Percentiles rank a stretch among this genome's conserved stretches.
Conservation (phyloP, 2,888 invertebrate species). For the Meghimatium bilineatum region DNA sequence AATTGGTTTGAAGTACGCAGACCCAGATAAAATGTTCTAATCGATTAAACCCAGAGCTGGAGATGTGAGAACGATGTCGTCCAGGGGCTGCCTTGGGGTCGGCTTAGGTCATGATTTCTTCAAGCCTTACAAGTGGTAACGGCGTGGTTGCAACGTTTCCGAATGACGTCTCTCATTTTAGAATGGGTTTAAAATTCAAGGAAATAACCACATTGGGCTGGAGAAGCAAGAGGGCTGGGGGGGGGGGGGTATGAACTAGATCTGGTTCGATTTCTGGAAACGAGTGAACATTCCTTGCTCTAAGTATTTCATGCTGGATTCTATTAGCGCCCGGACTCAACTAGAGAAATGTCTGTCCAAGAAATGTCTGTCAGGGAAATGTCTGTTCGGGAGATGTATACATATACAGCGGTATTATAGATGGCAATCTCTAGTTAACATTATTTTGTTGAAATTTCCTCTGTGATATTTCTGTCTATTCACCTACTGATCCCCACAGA, state of each 20-base stretch:
- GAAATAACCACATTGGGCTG: not conserved
- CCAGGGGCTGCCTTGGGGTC: not conserved
- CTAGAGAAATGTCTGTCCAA: too few species aligned
- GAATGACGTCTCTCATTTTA: not conserved
- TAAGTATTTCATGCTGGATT: too few species aligned
- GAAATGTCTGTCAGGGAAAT: too few species aligned
- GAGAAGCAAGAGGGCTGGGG: not conserved
- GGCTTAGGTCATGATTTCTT: not conserved
- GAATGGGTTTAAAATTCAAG: not conserved
- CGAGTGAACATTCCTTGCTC: too few species aligned
- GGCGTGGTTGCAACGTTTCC: not conserved
- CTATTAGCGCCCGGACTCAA: too few species aligned
- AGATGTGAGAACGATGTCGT: not conserved
- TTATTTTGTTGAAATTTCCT: too few species aligned
- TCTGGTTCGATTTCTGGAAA: too few species aligned
- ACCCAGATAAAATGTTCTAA: not conserved
- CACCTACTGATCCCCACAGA: too few species aligned
- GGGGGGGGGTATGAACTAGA: not conserved
- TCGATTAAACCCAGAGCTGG: not conserved
- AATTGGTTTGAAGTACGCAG: slow-evolving; percentile 20
- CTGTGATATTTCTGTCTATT: too few species aligned
- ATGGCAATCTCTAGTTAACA: too few species aligned
- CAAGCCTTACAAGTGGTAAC: slow-evolving; percentile 3
- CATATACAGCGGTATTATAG: too few species aligned
- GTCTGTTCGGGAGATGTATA: too few species aligned